phyloP scores from a whole-genome alignment of 2,113 vertebrate genomes.

The Eira barbara region DNA sequence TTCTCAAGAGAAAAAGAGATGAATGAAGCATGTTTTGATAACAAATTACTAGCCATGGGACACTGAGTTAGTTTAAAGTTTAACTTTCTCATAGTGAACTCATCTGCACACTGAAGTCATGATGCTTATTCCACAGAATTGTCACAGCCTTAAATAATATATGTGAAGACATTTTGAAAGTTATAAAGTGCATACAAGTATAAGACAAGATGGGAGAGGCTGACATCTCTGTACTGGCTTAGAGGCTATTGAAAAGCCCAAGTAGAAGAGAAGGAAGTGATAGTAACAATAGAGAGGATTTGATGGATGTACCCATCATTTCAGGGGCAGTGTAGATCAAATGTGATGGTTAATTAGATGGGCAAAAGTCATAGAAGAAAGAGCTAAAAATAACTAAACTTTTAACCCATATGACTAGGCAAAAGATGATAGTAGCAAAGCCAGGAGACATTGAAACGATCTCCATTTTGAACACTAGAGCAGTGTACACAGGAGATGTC shows the following conservation, averaged over 20 bases:
- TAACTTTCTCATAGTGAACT: neutral
- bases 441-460: neutral
- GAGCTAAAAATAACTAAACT: neutral
- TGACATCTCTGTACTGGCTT: neutral
- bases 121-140: neutral
- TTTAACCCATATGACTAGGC: neutral
- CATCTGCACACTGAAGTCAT: neutral
- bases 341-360: neutral
- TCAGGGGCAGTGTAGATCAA: neutral
- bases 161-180: neutral
- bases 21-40: neutral
- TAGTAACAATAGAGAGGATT: neutral
- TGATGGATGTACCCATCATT: neutral
- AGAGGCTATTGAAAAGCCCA: neutral
- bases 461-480: neutral
- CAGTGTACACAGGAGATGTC: neutral
- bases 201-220: neutral
- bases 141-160: neutral
- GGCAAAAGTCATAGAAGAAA: neutral
- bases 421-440: neutral
- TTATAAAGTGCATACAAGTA: neutral
- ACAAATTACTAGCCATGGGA: neutral
- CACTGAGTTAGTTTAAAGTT: neutral
- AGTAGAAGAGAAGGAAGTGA: neutral
- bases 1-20: neutral